These are phyloP conservation scores for Caenorhabditis zanzibari DNA, from an alignment of 2,888 invertebrate species.

Conservation along the genomic window DNA sequence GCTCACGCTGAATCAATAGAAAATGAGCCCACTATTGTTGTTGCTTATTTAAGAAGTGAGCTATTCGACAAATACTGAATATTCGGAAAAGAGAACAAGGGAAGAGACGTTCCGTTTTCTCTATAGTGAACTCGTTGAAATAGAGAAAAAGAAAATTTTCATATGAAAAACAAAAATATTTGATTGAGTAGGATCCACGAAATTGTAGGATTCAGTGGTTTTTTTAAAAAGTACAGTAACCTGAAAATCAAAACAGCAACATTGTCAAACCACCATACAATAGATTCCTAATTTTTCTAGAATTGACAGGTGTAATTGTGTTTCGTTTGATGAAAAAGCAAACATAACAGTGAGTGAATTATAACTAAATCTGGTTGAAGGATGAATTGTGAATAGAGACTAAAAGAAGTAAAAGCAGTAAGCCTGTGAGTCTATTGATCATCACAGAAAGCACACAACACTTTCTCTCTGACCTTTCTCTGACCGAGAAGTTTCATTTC, in stretches of 20 bases:
- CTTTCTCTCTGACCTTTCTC: slow-evolving; percentile 52
- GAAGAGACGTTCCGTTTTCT: slow-evolving; percentile 47
- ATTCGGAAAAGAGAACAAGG: not conserved
- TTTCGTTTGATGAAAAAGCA: not conserved
- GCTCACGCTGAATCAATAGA: slow-evolving; percentile 66
- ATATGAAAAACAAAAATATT: not conserved
- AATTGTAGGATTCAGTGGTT: too few relatives aligned
- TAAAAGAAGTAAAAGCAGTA: slow-evolving; percentile 21
- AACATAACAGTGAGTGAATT: slow-evolving; percentile 25
- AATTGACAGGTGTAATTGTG: slow-evolving; percentile 2
- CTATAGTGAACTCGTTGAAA: not conserved
- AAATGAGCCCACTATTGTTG: slow-evolving; percentile 9
- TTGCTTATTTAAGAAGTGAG: slow-evolving; percentile 32
- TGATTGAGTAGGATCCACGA: too few relatives aligned
- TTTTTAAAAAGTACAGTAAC: too few relatives aligned
- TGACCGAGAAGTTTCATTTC: slow-evolving; percentile 40
- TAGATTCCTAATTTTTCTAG: not conserved
- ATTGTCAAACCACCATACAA: not conserved
- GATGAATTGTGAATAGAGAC: slow-evolving; percentile 2
- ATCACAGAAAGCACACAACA: slow-evolving; percentile 46
- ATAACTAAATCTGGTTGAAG: slow-evolving; percentile 10
- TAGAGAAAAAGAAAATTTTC: not conserved
- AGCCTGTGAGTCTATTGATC: slow-evolving; percentile 24
- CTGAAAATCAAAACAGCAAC: too few relatives aligned
- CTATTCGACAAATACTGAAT: slow-evolving; percentile 51